Conservation (phyloP, 2,113 vertebrate species). For the Prunella fulvescens region DNA sequence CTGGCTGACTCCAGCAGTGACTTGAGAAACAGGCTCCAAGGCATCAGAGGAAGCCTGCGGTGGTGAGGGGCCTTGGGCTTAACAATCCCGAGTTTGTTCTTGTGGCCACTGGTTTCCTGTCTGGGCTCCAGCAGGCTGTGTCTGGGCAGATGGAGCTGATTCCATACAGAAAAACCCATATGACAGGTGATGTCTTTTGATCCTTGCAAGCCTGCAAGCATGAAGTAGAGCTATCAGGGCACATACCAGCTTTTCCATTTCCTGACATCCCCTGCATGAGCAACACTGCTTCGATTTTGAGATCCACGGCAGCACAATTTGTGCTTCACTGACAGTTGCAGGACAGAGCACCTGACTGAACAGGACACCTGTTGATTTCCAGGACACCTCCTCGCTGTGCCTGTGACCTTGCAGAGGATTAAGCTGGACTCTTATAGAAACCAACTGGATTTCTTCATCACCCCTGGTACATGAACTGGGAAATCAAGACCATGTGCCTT, state of each 20-base stretch:
- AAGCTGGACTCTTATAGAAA: not conserved
- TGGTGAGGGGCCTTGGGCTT: not conserved
- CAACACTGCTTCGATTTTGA: not conserved
- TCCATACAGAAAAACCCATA: not conserved
- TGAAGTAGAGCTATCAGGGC: not conserved
- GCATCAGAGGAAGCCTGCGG: not conserved
- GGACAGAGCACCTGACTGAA: not conserved
- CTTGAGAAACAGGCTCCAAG: not conserved
- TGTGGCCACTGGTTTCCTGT: not conserved
- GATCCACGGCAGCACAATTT: not conserved
- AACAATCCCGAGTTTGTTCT: not conserved
- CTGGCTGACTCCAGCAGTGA: not conserved
- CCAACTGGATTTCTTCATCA: not conserved
- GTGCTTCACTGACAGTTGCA: not conserved
- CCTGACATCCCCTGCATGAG: not conserved
- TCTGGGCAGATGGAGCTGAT: not conserved
- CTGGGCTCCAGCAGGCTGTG: not conserved
- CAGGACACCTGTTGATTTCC: not conserved
- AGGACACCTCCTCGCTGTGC: not conserved
- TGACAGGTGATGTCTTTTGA: not conserved
- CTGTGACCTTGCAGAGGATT: not conserved
- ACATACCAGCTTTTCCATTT: not conserved
- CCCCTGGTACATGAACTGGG: fast-evolving
- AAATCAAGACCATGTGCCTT: not conserved
- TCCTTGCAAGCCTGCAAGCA: not conserved